Evolutionary conservation across 35 echinoderm and acorn worm species (phyloP), one percentile per base, ranked within the genome.

Genomic region (Apostichopus californicus): DNA sequence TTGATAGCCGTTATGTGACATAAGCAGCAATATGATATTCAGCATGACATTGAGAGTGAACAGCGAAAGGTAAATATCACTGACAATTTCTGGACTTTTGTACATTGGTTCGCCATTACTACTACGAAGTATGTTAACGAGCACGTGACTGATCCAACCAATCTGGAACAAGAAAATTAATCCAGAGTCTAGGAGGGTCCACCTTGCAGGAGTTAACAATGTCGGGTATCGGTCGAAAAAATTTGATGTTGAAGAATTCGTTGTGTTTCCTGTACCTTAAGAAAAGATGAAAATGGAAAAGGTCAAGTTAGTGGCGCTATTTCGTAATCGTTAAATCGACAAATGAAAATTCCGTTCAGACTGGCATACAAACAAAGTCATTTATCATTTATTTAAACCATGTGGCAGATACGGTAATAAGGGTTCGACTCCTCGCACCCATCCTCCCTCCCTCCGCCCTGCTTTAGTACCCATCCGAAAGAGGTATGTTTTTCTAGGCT

Each of bases 151-250:
- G 5, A 94, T 73, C 93, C 93, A 94, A 12, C 79, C 64, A 10
- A 81, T 81, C 57, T 92, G 89, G 90, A 91, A 87, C 17, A 91
- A 25, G 71, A 86, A 94, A 52, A 92, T 77, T 53, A 92, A 8
- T 22, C 78, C 68, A 57, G 90, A 94, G 22, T 90, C 90, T 1
- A 65, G 12, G 17, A 94, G 79, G 53, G 64, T 91, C 93, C 93
- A 94, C 5, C 81, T 70, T 14, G 64, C 83, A 11, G 93, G 93
- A 5, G 89, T 94, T 53, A 94, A 92, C 17, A 84, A 60, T 54
- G 90, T 81, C 22, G 86, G 63, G 90, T 94, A 94, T 20, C 58
- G 56, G 25, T 92, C 89, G 25, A 80, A 94, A 23, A 94, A 84
- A 21, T 86, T 18, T 11, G 11, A 14, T 11, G 64, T 68, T 5